Conservation (phyloP, 2,797 vertebrate species). For the Notoglanidium macrostoma region DNA sequence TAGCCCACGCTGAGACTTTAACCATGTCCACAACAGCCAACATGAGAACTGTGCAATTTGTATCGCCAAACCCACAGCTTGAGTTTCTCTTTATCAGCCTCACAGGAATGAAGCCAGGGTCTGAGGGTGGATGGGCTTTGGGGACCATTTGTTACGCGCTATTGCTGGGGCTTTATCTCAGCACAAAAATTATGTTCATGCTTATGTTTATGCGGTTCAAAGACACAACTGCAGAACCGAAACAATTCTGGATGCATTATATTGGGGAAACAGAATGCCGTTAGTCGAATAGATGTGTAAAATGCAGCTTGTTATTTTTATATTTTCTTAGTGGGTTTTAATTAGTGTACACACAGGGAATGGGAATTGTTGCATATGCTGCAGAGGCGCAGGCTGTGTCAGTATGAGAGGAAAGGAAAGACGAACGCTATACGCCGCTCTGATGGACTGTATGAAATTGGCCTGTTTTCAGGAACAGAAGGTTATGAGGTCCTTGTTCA, state of each 20-base stretch:
- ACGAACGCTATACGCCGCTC: background rate
- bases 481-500: constrained; percentile 1
- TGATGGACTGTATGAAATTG: background rate
- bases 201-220: background rate
- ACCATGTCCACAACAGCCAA: constrained; percentile 21
- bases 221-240: background rate
- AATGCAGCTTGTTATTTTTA: background rate
- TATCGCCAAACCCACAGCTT: constrained; percentile 18
- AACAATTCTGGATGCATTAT: too few species aligned
- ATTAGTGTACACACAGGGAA: constrained; percentile 11
- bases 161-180: background rate
- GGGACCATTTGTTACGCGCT: constrained; percentile 18
- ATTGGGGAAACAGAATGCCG: background rate
- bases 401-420: background rate
- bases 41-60: background rate
- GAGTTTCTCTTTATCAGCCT: constrained; percentile 30
- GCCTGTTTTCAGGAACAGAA: background rate
- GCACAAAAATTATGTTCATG: background rate
- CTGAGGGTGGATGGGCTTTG: constrained; percentile 37
- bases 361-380: background rate
- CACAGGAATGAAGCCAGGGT: constrained; percentile 19
- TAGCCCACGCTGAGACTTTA: constrained; percentile 29
- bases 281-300: background rate
- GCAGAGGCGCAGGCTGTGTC: background rate
- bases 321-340: background rate